Base-by-base conservation (phyloP, 2,797 vertebrate genomes). In the Borostomias antarcticus region DNA sequence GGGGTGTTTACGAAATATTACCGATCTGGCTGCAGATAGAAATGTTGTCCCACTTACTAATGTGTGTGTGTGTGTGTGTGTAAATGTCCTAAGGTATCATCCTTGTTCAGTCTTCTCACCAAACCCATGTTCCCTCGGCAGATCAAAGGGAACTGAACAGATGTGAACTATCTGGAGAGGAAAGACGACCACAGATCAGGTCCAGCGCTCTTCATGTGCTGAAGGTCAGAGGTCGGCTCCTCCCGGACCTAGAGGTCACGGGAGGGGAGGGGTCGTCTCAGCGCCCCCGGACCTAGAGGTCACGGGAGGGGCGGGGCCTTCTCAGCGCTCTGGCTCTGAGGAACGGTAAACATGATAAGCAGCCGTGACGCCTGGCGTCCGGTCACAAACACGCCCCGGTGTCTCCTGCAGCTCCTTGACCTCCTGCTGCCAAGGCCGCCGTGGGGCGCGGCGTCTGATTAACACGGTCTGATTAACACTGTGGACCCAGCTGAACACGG, bases 381-480 rank as follows among this genome's bases (percentile, higher is more conserved):
- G 32, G 10, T 35, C 21, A 23, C 32, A 37, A 35, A n/a, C 56
- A 37, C n/a, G n/a, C n/a, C n/a, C n/a, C n/a, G n/a, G n/a, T n/a
- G n/a, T n/a, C n/a, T n/a, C n/a, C n/a, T n/a, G n/a, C n/a, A n/a
- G n/a, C n/a, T n/a, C n/a, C n/a, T n/a, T n/a, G n/a, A n/a, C n/a
- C n/a, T n/a, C n/a, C n/a, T n/a, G n/a, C n/a, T n/a, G n/a, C n/a
- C n/a, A n/a, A n/a, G n/a, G n/a, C n/a, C n/a, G n/a, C n/a, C n/a
- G n/a, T n/a, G n/a, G n/a, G n/a, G n/a, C n/a, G n/a, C n/a, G n/a
- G n/a, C n/a, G n/a, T n/a, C n/a, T n/a, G n/a, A n/a, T n/a, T n/a
- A n/a, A n/a, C n/a, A n/a, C n/a, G n/a, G n/a, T 73, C 51, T 48
- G 8, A 50, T 58, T 28, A 72, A 76, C 72, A 78, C 61, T 29